Conservation (phyloP, 2,888 invertebrate species). For the Heliconius ismenius region DNA sequence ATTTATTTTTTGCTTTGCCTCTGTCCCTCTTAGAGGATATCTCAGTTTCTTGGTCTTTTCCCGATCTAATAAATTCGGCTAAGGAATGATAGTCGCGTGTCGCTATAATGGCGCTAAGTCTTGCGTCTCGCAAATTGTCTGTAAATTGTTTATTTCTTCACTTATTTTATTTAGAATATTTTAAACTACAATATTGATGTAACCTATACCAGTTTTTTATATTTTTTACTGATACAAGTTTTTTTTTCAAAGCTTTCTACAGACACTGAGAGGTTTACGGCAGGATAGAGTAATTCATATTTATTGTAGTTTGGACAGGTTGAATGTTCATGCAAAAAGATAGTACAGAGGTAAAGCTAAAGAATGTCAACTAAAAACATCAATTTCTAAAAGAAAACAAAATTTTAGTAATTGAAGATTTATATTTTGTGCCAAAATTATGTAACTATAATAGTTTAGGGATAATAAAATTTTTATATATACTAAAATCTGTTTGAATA, state of each 20-base stretch:
- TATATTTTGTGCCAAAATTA: not conserved
- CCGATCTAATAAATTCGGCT: conserved; percentile 33
- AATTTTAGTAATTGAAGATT: not conserved
- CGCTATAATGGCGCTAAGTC: conserved; percentile 32
- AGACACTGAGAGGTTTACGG: not conserved
- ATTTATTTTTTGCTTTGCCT: conserved; percentile 25
- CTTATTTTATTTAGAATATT: not conserved
- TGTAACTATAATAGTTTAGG: not conserved
- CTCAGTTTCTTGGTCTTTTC: conserved; percentile 28
- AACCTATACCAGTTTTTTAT: not conserved
- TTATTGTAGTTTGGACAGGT: not conserved
- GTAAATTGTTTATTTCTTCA: conserved; percentile 27
- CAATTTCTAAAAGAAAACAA: not conserved
- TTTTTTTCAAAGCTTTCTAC: conserved; percentile 5
- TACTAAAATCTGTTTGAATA: not conserved
- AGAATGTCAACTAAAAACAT: conserved; percentile 15
- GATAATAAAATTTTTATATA: too few species aligned
- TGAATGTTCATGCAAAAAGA: conserved; percentile 21
- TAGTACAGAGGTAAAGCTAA: conserved; percentile 16
- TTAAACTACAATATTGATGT: conserved; percentile 3
- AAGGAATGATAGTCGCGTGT: conserved; percentile 35
- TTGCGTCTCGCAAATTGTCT: conserved; percentile 31
- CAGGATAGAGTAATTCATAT: not conserved
- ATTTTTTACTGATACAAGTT: not conserved
- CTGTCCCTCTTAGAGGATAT: conserved; percentile 25